Conservation (phyloP, 2,797 vertebrate species). For the Eulemur coronatus region DNA sequence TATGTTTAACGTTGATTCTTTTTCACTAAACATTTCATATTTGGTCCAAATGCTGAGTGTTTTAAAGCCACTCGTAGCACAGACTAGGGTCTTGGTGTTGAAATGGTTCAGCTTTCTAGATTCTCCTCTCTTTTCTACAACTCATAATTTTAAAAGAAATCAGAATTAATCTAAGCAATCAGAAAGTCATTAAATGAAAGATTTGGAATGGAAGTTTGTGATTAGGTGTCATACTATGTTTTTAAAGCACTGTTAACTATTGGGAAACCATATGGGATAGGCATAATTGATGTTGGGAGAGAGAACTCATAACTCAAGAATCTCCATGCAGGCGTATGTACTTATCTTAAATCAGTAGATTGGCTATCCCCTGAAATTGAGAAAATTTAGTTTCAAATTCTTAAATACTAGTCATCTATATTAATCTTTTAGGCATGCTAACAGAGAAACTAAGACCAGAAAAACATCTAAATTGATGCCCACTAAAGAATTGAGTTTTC, state of each 20-base stretch:
- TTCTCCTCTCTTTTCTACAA: neutral
- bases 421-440: neutral
- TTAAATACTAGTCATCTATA: neutral
- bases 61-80: neutral
- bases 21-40: neutral
- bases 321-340: neutral
- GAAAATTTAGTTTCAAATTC: neutral
- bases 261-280: neutral
- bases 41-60: neutral
- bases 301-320: neutral
- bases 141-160: neutral
- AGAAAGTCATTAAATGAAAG: neutral
- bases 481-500: neutral
- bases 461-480: neutral
- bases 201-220: neutral
- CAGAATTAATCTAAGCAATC: neutral
- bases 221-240: neutral
- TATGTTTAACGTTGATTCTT: neutral
- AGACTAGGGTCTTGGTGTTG: neutral
- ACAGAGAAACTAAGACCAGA: neutral
- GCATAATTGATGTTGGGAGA: neutral
- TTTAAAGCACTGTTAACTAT: neutral
- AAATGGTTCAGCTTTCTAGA: neutral
- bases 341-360: neutral
- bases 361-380: neutral